Percentiles rank a stretch among this genome's conserved stretches.
Conservation (phyloP, 2,113 vertebrate genomes). For the Mobula birostris region DNA sequence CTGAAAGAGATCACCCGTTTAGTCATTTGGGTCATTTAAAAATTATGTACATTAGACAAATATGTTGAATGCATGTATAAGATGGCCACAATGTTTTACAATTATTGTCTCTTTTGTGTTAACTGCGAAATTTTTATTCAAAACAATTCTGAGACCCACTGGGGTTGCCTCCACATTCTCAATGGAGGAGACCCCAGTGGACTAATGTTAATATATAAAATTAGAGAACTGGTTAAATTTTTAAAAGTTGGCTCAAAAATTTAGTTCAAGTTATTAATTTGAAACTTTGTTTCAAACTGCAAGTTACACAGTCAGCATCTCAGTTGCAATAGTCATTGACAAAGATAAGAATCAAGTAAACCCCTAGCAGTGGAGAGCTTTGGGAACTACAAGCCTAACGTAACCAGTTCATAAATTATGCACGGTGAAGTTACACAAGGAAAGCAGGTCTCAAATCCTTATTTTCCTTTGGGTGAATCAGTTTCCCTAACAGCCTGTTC, state of each 20-base stretch:
- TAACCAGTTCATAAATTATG: background rate
- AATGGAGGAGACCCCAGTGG: background rate
- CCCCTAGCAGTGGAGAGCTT: background rate
- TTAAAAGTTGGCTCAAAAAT: too few relatives aligned
- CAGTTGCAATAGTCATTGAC: background rate
- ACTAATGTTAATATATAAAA: background rate
- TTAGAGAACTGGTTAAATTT: background rate
- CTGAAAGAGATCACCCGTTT: conserved; percentile 47
- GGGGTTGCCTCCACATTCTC: background rate
- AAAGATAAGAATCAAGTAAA: background rate
- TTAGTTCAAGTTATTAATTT: too few relatives aligned
- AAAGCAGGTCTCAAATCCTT: background rate
- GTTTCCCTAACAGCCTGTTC: background rate
- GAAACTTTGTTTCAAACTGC: too few relatives aligned
- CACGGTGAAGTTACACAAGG: too few relatives aligned
- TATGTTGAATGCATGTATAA: background rate
- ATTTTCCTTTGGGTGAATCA: background rate
- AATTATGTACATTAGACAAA: background rate
- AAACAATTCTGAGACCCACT: background rate
- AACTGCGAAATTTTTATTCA: background rate
- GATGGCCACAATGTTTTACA: background rate
- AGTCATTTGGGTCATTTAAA: background rate
- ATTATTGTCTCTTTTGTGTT: background rate
- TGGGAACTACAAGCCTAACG: background rate
- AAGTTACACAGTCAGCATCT: too few relatives aligned